Conservation (phyloP, 1,140 invertebrate genomes). For the Heliconius congener region DNA sequence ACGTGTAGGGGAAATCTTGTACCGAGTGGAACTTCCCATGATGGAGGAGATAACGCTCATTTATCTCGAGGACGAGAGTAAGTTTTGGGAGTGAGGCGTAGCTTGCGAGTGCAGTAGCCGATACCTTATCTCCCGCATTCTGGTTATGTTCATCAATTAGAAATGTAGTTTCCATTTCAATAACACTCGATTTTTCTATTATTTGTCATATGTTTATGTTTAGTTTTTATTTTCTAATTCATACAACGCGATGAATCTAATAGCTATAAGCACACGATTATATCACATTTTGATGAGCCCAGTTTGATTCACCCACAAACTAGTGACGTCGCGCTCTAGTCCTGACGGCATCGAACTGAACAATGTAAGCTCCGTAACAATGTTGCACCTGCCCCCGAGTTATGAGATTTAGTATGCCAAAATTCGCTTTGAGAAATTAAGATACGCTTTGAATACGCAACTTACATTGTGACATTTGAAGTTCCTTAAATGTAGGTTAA, state of each 20-base stretch:
- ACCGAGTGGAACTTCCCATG: constrained; percentile 93
- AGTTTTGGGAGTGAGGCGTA: constrained; percentile 82
- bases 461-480: constrained; percentile 2
- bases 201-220: constrained; percentile 59
- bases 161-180: constrained; percentile 82
- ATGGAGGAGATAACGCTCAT: constrained; percentile 94
- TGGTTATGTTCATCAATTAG: constrained; percentile 83
- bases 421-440: neutral
- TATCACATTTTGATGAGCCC: constrained; percentile 55
- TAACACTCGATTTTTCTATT: constrained; percentile 78
- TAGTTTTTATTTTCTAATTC: constrained; percentile 69
- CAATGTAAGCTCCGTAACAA: constrained; percentile 9
- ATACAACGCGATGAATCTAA: constrained; percentile 73
- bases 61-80: constrained; percentile 90
- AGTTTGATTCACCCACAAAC: constrained; percentile 46
- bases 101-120: constrained; percentile 82
- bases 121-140: constrained; percentile 82
- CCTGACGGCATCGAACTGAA: constrained; percentile 21
- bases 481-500: neutral
- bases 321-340: constrained; percentile 48
- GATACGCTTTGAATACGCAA: neutral
- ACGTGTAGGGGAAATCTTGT: constrained; percentile 92
- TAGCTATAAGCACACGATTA: constrained; percentile 70
- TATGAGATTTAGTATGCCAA: neutral
- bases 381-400: neutral